A percentile compares a stretch with the other conserved stretches of the same genome.
Evolutionary conservation across 2,888 invertebrate genomes (phyloP).

Genomic region (Torymus auratus): DNA sequence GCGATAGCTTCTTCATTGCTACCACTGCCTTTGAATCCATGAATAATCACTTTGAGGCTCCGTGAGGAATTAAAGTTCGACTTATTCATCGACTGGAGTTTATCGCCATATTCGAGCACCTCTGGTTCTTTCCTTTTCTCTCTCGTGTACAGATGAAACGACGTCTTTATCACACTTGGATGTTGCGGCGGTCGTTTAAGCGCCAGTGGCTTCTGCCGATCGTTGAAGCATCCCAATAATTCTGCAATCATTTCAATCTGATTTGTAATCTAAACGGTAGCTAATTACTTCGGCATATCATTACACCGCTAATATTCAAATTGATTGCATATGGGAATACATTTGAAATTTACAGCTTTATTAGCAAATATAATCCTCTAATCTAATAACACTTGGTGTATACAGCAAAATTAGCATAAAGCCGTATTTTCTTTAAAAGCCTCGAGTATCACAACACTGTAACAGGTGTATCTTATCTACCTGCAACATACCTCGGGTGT

Average conservation of each 20-base stretch:
- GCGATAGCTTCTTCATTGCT: conserved; percentile 75
- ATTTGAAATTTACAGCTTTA: too few species aligned
- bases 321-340: too few species aligned
- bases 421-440: too few species aligned
- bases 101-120: conserved; percentile 77
- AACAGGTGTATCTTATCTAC: too few species aligned
- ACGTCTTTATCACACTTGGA: conserved; percentile 78
- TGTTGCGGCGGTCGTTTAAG: conserved; percentile 79
- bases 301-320: too few species aligned
- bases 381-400: too few species aligned
- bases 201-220: conserved; percentile 77
- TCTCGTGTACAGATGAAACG: conserved; percentile 78
- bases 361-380: too few species aligned
- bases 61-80: conserved; percentile 77
- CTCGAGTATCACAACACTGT: too few species aligned
- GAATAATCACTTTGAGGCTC: conserved; percentile 79
- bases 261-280: too few species aligned
- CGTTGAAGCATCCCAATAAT: conserved; percentile 79
- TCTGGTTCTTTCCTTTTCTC: conserved; percentile 75
- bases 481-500: too few species aligned
- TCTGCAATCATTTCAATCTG: conserved; percentile 71
- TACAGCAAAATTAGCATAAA: too few species aligned
- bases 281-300: too few species aligned
- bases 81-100: conserved; percentile 74
- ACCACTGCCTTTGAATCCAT: conserved; percentile 80